Percentiles rank a stretch among this genome's conserved stretches.
These are phyloP conservation scores for Nannoperca australis DNA, from an alignment of 2,797 vertebrate species.

Conservation along the genomic window DNA sequence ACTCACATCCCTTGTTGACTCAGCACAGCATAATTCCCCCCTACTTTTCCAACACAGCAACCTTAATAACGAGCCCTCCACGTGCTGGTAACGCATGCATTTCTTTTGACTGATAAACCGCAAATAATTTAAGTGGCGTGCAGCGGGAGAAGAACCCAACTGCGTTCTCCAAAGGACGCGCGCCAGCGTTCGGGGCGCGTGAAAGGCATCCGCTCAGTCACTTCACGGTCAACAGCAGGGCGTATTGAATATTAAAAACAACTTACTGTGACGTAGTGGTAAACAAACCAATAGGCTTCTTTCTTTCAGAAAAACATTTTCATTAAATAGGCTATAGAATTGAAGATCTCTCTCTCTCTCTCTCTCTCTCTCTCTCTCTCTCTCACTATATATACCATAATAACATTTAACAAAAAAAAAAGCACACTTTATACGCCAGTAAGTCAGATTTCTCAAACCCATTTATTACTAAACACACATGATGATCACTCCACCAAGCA, in stretches of 20 bases:
- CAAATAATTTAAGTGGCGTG: neutral
- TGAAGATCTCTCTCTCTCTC: no score
- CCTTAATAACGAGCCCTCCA: neutral
- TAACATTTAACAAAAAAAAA: no score
- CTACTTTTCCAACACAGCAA: neutral
- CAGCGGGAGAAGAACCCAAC: neutral
- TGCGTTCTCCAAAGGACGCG: conserved; percentile 25
- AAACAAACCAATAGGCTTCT: neutral
- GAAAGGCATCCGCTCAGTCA: conserved; percentile 18
- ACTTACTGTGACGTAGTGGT: neutral
- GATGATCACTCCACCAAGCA: neutral
- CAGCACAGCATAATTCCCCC: conserved; percentile 27
- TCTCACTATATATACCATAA: no score
- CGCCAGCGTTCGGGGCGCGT: conserved; percentile 29
- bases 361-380: no score
- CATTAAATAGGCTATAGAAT: no score
- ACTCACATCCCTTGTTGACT: conserved; percentile 64
- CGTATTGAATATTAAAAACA: neutral
- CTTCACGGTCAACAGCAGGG: conserved; percentile 13
- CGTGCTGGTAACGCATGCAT: neutral
- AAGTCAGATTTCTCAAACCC: conserved; percentile 8
- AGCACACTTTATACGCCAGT: neutral
- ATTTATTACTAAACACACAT: conserved; percentile 29
- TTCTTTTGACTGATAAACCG: neutral
- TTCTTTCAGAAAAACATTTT: no score